These are phyloP conservation scores for Sciurus carolinensis DNA, from an alignment of 2,797 vertebrate genomes.

Conservation along the genomic window DNA sequence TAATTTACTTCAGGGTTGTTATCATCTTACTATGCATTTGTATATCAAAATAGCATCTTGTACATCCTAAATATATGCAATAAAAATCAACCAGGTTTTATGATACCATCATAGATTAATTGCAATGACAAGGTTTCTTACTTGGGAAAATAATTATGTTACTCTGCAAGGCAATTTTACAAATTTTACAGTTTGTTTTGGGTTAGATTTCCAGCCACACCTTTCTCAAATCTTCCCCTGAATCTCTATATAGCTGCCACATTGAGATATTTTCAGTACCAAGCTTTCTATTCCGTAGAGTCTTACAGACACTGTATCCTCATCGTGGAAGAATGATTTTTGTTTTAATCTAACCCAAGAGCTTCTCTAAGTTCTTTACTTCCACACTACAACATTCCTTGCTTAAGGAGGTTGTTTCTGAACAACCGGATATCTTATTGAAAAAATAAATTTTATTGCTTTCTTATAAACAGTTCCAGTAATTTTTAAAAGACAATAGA, in stretches of 20 bases:
- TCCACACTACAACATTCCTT: not conserved
- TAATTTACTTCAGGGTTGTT: not conserved
- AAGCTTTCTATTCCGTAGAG: not conserved
- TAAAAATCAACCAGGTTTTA: not conserved
- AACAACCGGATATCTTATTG: not conserved
- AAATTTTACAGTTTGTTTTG: not conserved
- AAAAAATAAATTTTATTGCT: not conserved
- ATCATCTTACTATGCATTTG: not conserved
- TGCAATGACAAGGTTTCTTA: not conserved
- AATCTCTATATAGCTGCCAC: not conserved
- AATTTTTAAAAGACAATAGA: not conserved
- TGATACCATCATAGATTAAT: not conserved
- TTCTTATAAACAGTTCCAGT: not conserved
- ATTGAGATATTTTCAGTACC: not conserved
- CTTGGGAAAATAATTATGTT: not conserved
- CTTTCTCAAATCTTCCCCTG: not conserved
- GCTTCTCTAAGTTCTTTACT: not conserved
- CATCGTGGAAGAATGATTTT: not conserved
- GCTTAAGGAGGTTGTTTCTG: not conserved
- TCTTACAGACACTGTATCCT: not conserved
- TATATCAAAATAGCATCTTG: not conserved
- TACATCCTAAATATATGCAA: not conserved
- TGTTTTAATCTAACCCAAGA: not conserved
- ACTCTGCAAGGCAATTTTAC: not conserved
- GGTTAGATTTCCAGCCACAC: not conserved